These are phyloP conservation scores for Pomacea canaliculata DNA, from an alignment of 2,888 invertebrate species.

Conservation along the genomic window DNA sequence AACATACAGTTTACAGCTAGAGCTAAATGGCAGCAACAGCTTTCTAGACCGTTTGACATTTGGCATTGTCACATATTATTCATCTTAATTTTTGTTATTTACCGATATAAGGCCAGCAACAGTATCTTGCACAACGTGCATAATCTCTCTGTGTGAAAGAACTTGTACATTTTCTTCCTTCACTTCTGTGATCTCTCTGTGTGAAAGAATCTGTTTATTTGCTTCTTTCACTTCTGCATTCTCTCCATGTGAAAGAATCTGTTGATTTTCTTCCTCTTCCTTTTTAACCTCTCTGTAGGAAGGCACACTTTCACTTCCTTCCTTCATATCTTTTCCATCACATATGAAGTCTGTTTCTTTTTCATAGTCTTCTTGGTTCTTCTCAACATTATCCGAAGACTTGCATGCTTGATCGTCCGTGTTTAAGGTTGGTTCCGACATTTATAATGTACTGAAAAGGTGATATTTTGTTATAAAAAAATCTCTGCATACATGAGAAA, in stretches of 20 bases:
- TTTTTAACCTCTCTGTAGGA: constrained; percentile 21
- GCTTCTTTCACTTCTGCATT: not conserved
- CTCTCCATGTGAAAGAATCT: constrained; percentile 19
- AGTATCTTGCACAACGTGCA: constrained; percentile 23
- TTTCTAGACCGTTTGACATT: too few species aligned
- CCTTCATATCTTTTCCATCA: not conserved
- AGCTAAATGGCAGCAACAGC: too few species aligned
- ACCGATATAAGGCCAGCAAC: constrained; percentile 20
- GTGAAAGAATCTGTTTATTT: constrained; percentile 18
- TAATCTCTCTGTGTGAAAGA: constrained; percentile 21
- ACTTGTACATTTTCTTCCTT: constrained; percentile 17
- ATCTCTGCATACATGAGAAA: too few species aligned
- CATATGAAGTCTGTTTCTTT: too few species aligned
- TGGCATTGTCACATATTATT: too few species aligned
- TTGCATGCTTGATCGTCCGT: too few species aligned
- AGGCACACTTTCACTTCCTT: constrained; percentile 11
- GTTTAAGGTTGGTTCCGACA: too few species aligned
- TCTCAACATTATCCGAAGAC: too few species aligned
- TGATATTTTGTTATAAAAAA: too few species aligned
- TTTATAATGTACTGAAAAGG: too few species aligned
- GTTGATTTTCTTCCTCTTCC: constrained; percentile 8
- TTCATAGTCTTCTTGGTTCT: too few species aligned
- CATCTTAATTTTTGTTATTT: not conserved
- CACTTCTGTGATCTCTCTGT: constrained; percentile 23
- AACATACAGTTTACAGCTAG: too few species aligned